Percentiles rank a stretch among this genome's conserved stretches.
Evolutionary conservation across 2,797 vertebrate species (phyloP).

Genomic region (Sebastes flavidus): DNA sequence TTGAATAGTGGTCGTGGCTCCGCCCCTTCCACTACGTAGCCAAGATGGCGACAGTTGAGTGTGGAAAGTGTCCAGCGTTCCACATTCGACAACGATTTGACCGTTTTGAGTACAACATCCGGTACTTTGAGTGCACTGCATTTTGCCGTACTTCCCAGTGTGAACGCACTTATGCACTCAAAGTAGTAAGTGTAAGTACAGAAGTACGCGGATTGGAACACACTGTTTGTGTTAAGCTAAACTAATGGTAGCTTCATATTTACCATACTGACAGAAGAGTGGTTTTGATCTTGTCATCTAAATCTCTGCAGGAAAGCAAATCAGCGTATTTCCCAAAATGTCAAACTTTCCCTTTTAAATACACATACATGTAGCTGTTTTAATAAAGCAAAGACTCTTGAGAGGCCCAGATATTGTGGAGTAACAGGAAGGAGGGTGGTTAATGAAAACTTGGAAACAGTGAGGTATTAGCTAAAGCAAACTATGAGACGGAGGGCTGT

Average conservation of each 20-base stretch:
- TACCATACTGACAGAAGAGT: background rate
- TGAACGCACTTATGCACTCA: too few species aligned
- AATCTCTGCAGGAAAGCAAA: background rate
- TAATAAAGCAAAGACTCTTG: background rate
- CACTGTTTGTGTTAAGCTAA: too few species aligned
- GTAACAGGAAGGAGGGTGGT: background rate
- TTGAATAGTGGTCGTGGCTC: too few species aligned
- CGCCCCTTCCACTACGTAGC: too few species aligned
- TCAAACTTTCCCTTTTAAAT: background rate
- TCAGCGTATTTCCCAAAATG: background rate
- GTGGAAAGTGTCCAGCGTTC: too few species aligned
- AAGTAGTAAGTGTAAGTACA: too few species aligned
- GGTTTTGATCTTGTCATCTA: background rate
- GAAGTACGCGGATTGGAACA: too few species aligned
- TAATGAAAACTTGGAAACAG: conserved; percentile 30
- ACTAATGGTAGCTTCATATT: background rate
- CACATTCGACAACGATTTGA: too few species aligned
- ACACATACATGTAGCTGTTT: background rate
- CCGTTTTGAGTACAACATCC: too few species aligned
- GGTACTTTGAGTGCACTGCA: too few species aligned
- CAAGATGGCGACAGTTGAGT: too few species aligned
- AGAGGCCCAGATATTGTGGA: background rate
- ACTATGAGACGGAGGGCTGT: background rate
- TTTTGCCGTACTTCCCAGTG: too few species aligned
- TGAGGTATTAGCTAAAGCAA: conserved; percentile 1